These are phyloP conservation scores for Aeoliscus strigatus DNA, from an alignment of 2,797 vertebrate species.

Conservation along the genomic window DNA sequence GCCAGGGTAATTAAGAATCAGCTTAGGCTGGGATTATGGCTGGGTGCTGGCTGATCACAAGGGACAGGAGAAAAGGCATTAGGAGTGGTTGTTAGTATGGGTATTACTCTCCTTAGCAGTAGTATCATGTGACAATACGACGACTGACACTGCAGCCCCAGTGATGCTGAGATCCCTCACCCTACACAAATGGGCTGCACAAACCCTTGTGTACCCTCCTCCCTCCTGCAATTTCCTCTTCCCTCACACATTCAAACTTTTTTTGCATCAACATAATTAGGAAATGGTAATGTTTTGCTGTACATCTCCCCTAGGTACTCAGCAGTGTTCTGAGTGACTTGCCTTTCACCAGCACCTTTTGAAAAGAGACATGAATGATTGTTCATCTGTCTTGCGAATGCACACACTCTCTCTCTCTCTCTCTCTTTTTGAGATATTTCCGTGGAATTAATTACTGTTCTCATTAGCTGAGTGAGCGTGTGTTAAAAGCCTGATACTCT, in stretches of 20 bases:
- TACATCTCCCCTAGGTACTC: slow-evolving; percentile 54
- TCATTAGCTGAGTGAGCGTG: slow-evolving; percentile 63
- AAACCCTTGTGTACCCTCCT: slow-evolving; percentile 60
- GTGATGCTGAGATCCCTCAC: slow-evolving; percentile 55
- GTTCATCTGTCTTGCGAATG: slow-evolving; percentile 41
- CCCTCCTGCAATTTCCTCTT: slow-evolving; percentile 44
- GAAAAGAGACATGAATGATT: slow-evolving; percentile 43
- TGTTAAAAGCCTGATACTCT: slow-evolving; percentile 49
- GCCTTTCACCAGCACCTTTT: slow-evolving; percentile 53
- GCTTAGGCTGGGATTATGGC: slow-evolving; percentile 72
- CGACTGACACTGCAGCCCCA: slow-evolving; percentile 54
- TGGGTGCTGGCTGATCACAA: slow-evolving; percentile 65
- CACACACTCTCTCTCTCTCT: slow-evolving; percentile 2
- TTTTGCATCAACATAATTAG: slow-evolving; percentile 60
- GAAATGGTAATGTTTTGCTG: slow-evolving; percentile 57
- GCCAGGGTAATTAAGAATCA: slow-evolving; percentile 71
- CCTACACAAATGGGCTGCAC: slow-evolving; percentile 45
- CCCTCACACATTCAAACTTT: slow-evolving; percentile 38
- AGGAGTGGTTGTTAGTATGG: slow-evolving; percentile 70
- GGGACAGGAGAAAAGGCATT: slow-evolving; percentile 71
- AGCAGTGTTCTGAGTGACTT: slow-evolving; percentile 45
- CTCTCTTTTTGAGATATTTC: slow-evolving; percentile 42
- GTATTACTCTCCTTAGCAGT: slow-evolving; percentile 68
- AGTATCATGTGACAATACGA: slow-evolving; percentile 69
- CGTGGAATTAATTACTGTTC: slow-evolving; percentile 66